Evolutionary conservation across 2,797 vertebrate genomes (phyloP).

Genomic region (Sebastes nivosus): DNA sequence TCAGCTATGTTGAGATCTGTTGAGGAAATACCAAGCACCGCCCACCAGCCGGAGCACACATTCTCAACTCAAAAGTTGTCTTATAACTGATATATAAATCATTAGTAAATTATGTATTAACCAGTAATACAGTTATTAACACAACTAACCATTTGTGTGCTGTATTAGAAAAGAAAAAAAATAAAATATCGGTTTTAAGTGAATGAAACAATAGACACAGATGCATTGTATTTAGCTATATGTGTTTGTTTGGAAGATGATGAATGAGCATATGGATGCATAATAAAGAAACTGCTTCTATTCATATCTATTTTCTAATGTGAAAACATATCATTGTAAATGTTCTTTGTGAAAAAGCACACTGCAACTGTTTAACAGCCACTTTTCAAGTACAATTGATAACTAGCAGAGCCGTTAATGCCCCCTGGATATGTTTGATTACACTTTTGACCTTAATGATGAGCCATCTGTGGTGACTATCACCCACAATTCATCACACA

Average conservation of each 20-base stretch:
- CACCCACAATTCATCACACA: conserved; percentile 10
- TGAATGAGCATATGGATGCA: not conserved
- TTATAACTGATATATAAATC: not conserved
- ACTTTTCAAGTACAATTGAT: not conserved
- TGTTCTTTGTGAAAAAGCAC: not conserved
- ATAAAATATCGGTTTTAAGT: not conserved
- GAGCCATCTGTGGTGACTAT: conserved; percentile 13
- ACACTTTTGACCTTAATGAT: conserved; percentile 26
- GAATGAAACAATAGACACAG: not conserved
- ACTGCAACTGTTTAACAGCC: not conserved
- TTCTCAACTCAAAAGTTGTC: not conserved
- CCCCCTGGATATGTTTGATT: conserved; percentile 16
- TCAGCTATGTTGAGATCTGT: no score
- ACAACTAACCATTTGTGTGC: not conserved
- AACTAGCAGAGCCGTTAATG: not conserved
- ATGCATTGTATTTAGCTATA: not conserved
- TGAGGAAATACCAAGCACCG: no score
- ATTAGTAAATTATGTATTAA: not conserved
- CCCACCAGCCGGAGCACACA: no score
- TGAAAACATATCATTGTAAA: not conserved
- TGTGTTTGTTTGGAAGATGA: not conserved
- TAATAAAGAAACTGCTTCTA: not conserved
- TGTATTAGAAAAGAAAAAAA: not conserved
- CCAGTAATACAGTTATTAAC: not conserved
- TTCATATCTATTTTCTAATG: not conserved